Conservation (phyloP, 2,113 vertebrate genomes). For the Romanogobio albipinnatus region DNA sequence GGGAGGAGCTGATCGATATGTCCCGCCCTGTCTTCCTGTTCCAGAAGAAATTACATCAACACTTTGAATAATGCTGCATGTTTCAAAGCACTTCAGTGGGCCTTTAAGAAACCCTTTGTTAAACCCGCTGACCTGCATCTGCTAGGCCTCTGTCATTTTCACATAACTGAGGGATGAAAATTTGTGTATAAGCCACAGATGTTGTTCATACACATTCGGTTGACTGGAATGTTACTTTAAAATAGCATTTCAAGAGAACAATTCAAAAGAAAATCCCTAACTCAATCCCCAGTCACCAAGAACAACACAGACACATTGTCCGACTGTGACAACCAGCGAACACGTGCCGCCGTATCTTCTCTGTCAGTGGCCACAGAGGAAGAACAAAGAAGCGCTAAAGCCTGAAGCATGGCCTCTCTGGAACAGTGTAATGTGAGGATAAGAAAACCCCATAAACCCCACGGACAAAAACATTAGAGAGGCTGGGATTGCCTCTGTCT, state of each 20-base stretch:
- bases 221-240: not conserved
- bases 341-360: conserved; percentile 16
- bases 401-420: conserved; percentile 53
- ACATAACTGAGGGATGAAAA: not conserved
- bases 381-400: conserved; percentile 41
- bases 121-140: not conserved
- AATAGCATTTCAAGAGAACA: not conserved
- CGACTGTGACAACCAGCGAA: not conserved
- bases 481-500: conserved; percentile 22
- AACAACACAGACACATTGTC: conserved; percentile 36
- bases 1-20: too few relatives aligned
- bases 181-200: not conserved
- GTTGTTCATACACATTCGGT: not conserved
- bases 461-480: conserved; percentile 40
- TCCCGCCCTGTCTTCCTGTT: too few relatives aligned
- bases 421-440: conserved; percentile 47
- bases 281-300: not conserved
- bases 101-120: not conserved
- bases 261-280: not conserved
- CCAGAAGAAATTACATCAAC: too few relatives aligned
- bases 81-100: too few relatives aligned
- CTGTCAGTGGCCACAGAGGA: conserved; percentile 25
- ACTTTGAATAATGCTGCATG: too few relatives aligned
- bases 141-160: not conserved
- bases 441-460: conserved; percentile 30